Percentiles rank a stretch among this genome's conserved stretches.
Conservation (phyloP, 1,140 invertebrate genomes). For the Tetranychus cinnabarinus region DNA sequence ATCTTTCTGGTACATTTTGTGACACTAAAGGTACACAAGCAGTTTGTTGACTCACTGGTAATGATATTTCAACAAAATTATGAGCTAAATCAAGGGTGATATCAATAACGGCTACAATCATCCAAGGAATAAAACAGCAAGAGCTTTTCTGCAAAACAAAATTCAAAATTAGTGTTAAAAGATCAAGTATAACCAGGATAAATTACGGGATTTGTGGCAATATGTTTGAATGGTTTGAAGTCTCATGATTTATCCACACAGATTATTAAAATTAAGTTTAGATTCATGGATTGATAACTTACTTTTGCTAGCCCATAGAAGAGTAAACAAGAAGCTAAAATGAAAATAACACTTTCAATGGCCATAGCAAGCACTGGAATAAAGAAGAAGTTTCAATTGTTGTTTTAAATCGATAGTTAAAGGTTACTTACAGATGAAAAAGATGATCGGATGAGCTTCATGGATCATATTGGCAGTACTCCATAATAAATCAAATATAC, state of each 20-base stretch:
- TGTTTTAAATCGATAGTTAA: background rate
- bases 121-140: constrained; percentile 3
- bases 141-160: constrained; percentile 1
- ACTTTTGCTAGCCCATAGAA: constrained; percentile 4
- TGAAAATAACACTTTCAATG: constrained; percentile 7
- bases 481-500: constrained; percentile 8
- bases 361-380: constrained; percentile 1
- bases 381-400: background rate
- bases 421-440: constrained; percentile 2
- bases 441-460: background rate
- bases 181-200: too few relatives aligned
- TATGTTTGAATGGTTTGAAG: too few relatives aligned
- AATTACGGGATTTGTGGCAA: too few relatives aligned
- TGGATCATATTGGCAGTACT: constrained; percentile 4
- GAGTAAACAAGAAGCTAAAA: background rate
- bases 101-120: constrained; percentile 2
- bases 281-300: background rate
- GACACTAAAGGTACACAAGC: background rate
- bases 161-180: background rate
- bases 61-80: constrained; percentile 2
- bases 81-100: background rate
- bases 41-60: constrained; percentile 1
- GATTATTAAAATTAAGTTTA: too few relatives aligned
- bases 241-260: too few relatives aligned
- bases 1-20: too few relatives aligned